These are phyloP conservation scores for Solenopsis fugax DNA, from an alignment of 1,140 invertebrate genomes.

Conservation along the genomic window DNA sequence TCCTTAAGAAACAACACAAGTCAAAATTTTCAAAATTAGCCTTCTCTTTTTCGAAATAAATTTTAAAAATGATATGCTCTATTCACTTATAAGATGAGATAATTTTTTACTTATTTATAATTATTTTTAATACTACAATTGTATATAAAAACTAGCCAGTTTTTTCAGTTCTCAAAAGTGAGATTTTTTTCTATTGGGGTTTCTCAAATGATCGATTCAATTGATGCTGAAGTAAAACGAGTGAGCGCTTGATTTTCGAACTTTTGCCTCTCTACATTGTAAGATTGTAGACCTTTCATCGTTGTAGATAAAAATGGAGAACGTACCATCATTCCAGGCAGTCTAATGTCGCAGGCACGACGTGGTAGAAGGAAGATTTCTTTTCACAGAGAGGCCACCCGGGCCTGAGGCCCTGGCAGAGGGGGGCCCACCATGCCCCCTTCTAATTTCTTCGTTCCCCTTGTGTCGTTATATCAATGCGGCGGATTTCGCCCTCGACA, in stretches of 20 bases:
- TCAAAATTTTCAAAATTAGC: too few relatives aligned
- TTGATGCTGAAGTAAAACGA: background rate
- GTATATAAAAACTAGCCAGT: too few relatives aligned
- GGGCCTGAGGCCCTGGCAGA: conserved; percentile 78
- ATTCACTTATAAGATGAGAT: too few relatives aligned
- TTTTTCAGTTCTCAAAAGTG: too few relatives aligned
- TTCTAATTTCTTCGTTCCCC: background rate
- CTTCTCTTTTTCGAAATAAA: too few relatives aligned
- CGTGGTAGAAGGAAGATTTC: conserved; percentile 70
- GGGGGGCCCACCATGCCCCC: conserved; percentile 79
- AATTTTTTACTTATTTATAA: too few relatives aligned
- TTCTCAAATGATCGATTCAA: background rate
- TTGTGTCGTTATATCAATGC: background rate
- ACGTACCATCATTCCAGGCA: conserved; percentile 85
- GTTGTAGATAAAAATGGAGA: background rate
- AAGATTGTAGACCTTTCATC: background rate
- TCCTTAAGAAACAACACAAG: too few relatives aligned
- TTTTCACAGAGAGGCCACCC: conserved; percentile 79
- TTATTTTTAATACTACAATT: too few relatives aligned
- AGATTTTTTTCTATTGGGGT: too few relatives aligned
- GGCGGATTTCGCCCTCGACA: background rate
- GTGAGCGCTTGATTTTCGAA: too few relatives aligned
- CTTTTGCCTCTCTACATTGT: background rate
- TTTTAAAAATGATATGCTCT: too few relatives aligned
- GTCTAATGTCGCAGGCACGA: conserved; percentile 75